Conservation (phyloP, 2,113 vertebrate genomes). For the Brachyistius frenatus region DNA sequence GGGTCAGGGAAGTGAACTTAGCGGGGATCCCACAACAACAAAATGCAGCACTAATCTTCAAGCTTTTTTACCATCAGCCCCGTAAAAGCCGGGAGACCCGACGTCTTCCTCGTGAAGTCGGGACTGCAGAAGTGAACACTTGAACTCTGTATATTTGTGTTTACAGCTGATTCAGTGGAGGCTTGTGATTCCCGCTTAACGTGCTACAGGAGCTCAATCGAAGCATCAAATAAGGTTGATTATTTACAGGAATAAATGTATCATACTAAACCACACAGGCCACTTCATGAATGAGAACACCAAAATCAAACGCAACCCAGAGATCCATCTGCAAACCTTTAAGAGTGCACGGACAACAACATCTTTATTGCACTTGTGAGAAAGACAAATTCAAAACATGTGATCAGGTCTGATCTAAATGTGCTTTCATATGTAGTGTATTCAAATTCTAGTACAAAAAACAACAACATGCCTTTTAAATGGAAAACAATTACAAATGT, state of each 20-base stretch:
- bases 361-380: constrained; percentile 33
- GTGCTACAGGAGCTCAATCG: not conserved
- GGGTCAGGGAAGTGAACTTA: constrained; percentile 83
- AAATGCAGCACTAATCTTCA: constrained; percentile 68
- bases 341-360: constrained; percentile 30
- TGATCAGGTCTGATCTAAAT: constrained; percentile 19
- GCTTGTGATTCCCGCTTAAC: constrained; percentile 17
- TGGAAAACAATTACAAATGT: constrained; percentile 25
- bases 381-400: constrained; percentile 51
- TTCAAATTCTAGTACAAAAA: constrained; percentile 4
- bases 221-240: constrained; percentile 8
- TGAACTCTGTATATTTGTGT: constrained; percentile 3
- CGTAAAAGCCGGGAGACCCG: constrained; percentile 56
- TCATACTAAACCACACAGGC: constrained; percentile 1
- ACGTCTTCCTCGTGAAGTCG: constrained; percentile 51
- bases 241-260: not conserved
- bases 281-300: constrained; percentile 1
- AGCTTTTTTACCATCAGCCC: constrained; percentile 48
- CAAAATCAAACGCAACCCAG: constrained; percentile 16
- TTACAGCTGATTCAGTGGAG: constrained; percentile 6
- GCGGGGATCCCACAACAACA: constrained; percentile 79
- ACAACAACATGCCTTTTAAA: constrained; percentile 15
- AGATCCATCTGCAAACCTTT: constrained; percentile 49
- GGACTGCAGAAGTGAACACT: not conserved
- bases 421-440: constrained; percentile 1